phyloP scores from a whole-genome alignment of 2,888 invertebrate genomes.

The Temnothorax ravouxi region DNA sequence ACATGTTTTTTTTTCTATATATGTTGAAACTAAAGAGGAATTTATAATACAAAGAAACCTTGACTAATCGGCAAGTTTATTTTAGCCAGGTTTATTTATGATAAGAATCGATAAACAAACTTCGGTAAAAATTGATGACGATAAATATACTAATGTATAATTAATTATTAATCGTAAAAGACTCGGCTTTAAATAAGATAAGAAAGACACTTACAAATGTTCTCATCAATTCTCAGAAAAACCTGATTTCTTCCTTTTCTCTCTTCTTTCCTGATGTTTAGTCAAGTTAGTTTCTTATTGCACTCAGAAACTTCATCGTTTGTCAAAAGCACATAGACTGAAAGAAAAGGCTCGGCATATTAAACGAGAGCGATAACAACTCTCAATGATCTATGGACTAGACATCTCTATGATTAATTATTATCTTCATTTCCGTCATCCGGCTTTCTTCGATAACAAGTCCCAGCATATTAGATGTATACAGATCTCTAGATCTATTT shows the following conservation, averaged over 20 bases:
- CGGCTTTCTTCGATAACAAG: not conserved
- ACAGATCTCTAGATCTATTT: not conserved
- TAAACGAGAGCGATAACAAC: constrained; percentile 22
- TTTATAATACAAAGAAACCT: constrained; percentile 59
- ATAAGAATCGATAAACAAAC: not conserved
- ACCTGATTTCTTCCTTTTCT: not conserved
- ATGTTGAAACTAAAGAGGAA: constrained; percentile 29
- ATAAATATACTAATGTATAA: no score
- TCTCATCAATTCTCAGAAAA: constrained; percentile 82
- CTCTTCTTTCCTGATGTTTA: not conserved
- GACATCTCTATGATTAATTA: constrained; percentile 7
- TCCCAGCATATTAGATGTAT: not conserved
- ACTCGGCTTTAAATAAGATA: no score
- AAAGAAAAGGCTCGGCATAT: not conserved
- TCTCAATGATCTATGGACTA: not conserved
- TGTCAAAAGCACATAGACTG: not conserved
- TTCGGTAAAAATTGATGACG: no score
- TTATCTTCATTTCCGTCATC: constrained; percentile 9
- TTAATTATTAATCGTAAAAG: no score
- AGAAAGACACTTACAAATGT: constrained; percentile 74
- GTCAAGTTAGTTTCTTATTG: not conserved
- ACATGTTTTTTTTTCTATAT: constrained; percentile 4
- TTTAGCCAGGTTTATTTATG: constrained; percentile 73
- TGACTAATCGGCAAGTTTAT: constrained; percentile 73
- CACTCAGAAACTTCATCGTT: not conserved